phyloP scores from a whole-genome alignment of 2,888 invertebrate species.

The Nymphalis polychloros region DNA sequence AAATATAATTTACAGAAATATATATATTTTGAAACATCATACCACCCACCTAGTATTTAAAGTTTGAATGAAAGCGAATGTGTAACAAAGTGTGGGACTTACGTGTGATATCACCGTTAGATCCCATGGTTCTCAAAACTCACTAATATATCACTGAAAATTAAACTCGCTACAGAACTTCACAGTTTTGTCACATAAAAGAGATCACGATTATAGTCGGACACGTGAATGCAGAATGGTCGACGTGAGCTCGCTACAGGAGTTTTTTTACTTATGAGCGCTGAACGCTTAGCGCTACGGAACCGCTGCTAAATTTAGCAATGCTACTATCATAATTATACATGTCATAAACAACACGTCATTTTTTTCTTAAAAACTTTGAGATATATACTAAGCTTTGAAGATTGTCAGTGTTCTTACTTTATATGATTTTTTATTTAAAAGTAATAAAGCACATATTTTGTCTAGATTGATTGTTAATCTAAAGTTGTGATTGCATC shows the following conservation, averaged over 20 bases:
- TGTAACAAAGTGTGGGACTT: slow-evolving; percentile 46
- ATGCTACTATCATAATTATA: slow-evolving; percentile 46
- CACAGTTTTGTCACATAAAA: slow-evolving; percentile 15
- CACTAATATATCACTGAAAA: slow-evolving; percentile 49
- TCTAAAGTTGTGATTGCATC: neutral
- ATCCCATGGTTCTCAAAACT: slow-evolving; percentile 54
- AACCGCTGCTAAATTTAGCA: slow-evolving; percentile 67
- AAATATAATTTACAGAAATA: neutral
- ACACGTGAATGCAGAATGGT: slow-evolving; percentile 12
- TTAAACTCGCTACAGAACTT: slow-evolving; percentile 4
- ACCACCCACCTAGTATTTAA: neutral
- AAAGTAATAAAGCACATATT: no score
- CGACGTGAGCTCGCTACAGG: slow-evolving; percentile 63
- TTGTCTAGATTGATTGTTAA: no score
- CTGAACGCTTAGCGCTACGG: slow-evolving; percentile 47
- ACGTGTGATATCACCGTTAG: slow-evolving; percentile 62
- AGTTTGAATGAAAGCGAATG: neutral
- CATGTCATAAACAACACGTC: slow-evolving; percentile 41
- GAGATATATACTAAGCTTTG: neutral
- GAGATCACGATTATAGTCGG: slow-evolving; percentile 35
- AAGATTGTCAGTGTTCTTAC: no score
- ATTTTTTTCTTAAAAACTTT: slow-evolving; percentile 2
- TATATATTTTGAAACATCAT: neutral
- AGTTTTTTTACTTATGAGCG: slow-evolving; percentile 54
- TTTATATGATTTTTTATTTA: no score